Evolutionary conservation across 2,797 vertebrate genomes (phyloP).

Genomic region (Enteromius afrohamiltoni): DNA sequence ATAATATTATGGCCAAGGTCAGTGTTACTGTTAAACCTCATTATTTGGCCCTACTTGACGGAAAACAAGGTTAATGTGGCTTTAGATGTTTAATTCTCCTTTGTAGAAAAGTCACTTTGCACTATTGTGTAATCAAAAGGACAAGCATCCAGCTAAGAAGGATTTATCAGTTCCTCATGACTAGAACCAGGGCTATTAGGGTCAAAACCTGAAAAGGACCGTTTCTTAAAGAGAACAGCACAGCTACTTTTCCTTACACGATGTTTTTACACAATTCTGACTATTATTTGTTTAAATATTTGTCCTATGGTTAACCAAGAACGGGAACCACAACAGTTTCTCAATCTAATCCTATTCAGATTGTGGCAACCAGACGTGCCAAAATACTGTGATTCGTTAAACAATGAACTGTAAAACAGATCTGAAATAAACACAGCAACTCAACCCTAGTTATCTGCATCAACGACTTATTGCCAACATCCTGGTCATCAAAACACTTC

Average conservation of each 20-base stretch:
- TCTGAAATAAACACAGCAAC: not conserved
- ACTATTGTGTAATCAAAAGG: conserved; percentile 42
- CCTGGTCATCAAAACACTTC: not conserved
- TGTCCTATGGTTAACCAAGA: conserved; percentile 1
- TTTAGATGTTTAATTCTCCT: conserved; percentile 26
- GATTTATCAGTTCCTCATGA: conserved; percentile 58
- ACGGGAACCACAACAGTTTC: not conserved
- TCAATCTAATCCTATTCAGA: not conserved
- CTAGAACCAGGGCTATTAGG: conserved; percentile 40
- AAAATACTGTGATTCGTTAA: not conserved
- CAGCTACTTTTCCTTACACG: not conserved
- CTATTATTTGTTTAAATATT: not conserved
- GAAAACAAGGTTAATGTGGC: conserved; percentile 9
- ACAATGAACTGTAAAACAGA: not conserved
- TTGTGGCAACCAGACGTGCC: not conserved
- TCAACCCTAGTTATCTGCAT: not conserved
- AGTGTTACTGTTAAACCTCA: not conserved
- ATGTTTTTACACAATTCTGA: conserved; percentile 19
- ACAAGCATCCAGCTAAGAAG: conserved; percentile 42
- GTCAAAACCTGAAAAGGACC: conserved; percentile 37
- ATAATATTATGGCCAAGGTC: not conserved
- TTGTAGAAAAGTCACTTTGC: conserved; percentile 38
- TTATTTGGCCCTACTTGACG: not conserved
- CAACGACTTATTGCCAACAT: not conserved
- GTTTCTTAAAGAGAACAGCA: not conserved